Base-by-base conservation (phyloP, 35 echinoderm and acorn worm genomes). In the Apostichopus japonicus region DNA sequence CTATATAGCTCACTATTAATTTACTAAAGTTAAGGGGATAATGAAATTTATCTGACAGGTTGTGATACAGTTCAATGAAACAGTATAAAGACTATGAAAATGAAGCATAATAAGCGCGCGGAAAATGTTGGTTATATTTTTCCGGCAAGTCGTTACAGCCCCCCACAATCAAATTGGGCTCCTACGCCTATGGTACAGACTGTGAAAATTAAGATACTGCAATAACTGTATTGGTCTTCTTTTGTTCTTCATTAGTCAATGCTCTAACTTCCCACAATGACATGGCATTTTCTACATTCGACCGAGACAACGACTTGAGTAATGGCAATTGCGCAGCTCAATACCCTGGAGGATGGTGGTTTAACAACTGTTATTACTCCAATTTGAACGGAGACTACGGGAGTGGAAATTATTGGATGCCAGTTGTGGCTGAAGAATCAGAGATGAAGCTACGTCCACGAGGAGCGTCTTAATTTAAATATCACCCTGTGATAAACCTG, bases 281-380 rank as follows among this genome's bases (percentile, higher is more conserved):
- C 11, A 51, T 33, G 78, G 11, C 22, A 33, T 54, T 80, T 54
- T 52, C 44, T 0, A 52, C 44, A 19, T 16, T 6, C 17, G 95
- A 96, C 79, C 77, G 83, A 5, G 95, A 96, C 59, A 96, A 96
- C 65, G 95, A 96, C 62, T 92, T 94, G 25, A 94, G 91, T 90
- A 55, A 52, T 1, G 88, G 24, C 53, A 94, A 92, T 79, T 96
- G 95, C 71, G 95, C 95, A 6, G 54, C 65, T 55, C 80, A 87
- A 14, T 94, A 94, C 59, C 82, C 87, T 17, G 93, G 95, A 15
- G 95, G 88, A 0, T 96, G 95, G 95, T 96, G 95, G 95, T 92
- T 92, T 71, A 89, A 82, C 25, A 55, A 82, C 6, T 80, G 78
- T 33, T 80, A 80, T 16, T 80, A 80, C 25, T 80, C 78, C 78